phyloP scores from a whole-genome alignment of 2,113 vertebrate genomes.

The Centropristis striata region DNA sequence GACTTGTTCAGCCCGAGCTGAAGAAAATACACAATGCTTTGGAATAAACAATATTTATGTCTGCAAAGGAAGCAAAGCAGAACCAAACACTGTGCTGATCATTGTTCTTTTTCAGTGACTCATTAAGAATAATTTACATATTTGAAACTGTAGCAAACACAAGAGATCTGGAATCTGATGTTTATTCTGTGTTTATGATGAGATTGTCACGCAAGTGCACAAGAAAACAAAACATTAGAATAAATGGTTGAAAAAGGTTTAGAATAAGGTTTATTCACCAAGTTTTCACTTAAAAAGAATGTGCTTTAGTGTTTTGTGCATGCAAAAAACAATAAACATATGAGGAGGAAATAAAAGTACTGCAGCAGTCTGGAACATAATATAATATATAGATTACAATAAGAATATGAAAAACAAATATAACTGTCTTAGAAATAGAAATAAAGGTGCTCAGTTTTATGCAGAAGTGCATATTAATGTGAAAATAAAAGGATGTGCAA shows the following conservation, averaged over 20 bases:
- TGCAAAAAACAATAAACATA: too few species aligned
- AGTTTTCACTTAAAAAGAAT: too few species aligned
- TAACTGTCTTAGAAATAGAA: too few species aligned
- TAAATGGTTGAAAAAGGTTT: background rate
- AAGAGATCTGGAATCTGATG: background rate
- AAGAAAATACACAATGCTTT: slow-evolving; percentile 28
- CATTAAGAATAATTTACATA: background rate
- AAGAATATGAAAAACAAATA: too few species aligned
- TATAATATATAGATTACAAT: too few species aligned
- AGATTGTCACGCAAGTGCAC: background rate
- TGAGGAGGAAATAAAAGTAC: too few species aligned
- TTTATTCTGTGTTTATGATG: background rate
- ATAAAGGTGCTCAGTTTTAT: too few species aligned
- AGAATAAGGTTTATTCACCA: too few species aligned
- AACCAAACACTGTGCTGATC: background rate
- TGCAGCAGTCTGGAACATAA: too few species aligned
- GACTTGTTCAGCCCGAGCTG: slow-evolving; percentile 16
- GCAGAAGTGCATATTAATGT: too few species aligned
- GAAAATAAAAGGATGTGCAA: too few species aligned
- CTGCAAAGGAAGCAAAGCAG: slow-evolving; percentile 6
- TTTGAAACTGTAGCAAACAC: background rate
- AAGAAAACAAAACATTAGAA: background rate
- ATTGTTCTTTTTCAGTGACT: background rate
- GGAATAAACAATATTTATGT: slow-evolving; percentile 23
- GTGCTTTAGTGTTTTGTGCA: too few species aligned